phyloP scores from a whole-genome alignment of 2,888 invertebrate species.

The Idaea straminata region DNA sequence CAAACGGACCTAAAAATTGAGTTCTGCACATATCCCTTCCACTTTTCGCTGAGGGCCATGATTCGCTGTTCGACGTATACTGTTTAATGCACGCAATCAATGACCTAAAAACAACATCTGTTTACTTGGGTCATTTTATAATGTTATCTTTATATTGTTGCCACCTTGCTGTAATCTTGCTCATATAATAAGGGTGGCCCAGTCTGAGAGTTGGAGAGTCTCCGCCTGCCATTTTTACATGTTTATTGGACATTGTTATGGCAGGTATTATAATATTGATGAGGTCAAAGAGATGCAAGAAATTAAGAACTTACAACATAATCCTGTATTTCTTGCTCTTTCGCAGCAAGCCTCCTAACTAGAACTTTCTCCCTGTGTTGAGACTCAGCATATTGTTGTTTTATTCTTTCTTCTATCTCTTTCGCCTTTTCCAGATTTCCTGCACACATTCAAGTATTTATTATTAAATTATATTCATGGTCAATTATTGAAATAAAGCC shows the following conservation, averaged over 20 bases:
- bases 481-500: background rate
- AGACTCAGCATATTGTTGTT: constrained; percentile 91
- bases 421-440: constrained; percentile 86
- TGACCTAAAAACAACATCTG: too few species aligned
- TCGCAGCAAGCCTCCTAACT: constrained; percentile 93
- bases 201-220: background rate
- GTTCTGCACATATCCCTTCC: too few species aligned
- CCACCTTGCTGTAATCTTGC: too few species aligned
- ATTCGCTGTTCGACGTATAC: too few species aligned
- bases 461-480: background rate
- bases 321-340: constrained; percentile 98
- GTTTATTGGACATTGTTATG: too few species aligned
- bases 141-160: too few species aligned
- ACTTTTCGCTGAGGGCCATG: too few species aligned
- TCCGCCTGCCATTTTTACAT: too few species aligned
- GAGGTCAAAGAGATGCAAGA: background rate
- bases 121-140: too few species aligned
- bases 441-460: constrained; percentile 54
- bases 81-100: too few species aligned
- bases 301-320: constrained; percentile 86
- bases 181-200: too few species aligned
- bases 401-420: constrained; percentile 89
- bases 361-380: constrained; percentile 95
- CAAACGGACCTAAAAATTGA: too few species aligned
- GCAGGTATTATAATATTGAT: background rate